phyloP scores from a whole-genome alignment of 2,113 vertebrate genomes.

The Salvelinus sp. region DNA sequence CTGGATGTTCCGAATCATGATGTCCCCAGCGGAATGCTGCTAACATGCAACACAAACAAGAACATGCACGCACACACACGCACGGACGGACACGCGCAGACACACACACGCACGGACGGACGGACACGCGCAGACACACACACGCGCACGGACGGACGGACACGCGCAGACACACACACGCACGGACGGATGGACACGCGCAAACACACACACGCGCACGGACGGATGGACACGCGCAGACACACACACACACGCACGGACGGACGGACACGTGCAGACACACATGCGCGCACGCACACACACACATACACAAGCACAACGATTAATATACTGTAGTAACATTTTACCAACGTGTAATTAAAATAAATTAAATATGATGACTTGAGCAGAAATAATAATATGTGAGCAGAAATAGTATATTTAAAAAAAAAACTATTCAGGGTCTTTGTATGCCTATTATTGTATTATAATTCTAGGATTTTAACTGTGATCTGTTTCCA shows the following conservation, averaged over 20 bases:
- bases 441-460: too few relatives aligned
- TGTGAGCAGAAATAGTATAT: too few relatives aligned
- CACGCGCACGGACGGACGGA: too few relatives aligned
- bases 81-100: background rate
- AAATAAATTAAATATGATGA: too few relatives aligned
- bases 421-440: too few relatives aligned
- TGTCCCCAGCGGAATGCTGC: constrained; percentile 97
- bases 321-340: background rate
- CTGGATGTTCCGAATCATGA: constrained; percentile 98
- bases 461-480: constrained; percentile 25
- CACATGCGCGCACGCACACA: too few relatives aligned
- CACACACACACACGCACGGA: constrained; percentile 6
- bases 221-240: background rate
- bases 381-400: too few relatives aligned
- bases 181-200: background rate
- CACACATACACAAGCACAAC: constrained; percentile 1
- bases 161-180: too few relatives aligned
- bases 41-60: constrained; percentile 49
- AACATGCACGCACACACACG: constrained; percentile 12
- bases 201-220: background rate
- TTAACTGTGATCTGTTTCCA: constrained; percentile 7
- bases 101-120: too few relatives aligned
- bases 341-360: too few relatives aligned
- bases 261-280: too few relatives aligned
- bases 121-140: background rate